A percentile compares a stretch with the other conserved stretches of the same genome.
Conservation (phyloP, 2,113 vertebrate genomes). For the Leptobrachium leishanense region DNA sequence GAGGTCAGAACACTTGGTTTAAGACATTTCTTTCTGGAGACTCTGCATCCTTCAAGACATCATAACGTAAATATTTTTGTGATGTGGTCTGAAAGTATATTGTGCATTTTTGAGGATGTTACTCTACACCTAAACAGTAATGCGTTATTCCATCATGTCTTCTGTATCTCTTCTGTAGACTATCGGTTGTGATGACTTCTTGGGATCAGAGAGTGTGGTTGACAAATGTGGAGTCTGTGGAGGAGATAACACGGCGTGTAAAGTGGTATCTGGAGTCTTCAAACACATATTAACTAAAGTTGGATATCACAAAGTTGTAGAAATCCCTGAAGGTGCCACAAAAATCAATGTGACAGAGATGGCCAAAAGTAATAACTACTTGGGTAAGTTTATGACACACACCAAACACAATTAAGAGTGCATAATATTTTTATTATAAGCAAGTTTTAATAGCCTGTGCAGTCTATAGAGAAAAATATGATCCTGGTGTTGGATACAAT, state of each 20-base stretch:
- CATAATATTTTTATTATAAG: too few species aligned
- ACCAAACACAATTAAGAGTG: too few species aligned
- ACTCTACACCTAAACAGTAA: background rate
- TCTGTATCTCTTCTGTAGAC: slow-evolving; percentile 66
- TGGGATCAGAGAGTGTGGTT: slow-evolving; percentile 85
- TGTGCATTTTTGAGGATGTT: background rate
- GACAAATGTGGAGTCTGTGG: slow-evolving; percentile 93
- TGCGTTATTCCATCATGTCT: background rate
- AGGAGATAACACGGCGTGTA: slow-evolving; percentile 86
- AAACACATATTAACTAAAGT: slow-evolving; percentile 84
- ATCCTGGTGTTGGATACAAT: too few species aligned
- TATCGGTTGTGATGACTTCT: slow-evolving; percentile 88
- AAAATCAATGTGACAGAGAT: slow-evolving; percentile 97
- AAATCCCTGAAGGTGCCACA: slow-evolving; percentile 95
- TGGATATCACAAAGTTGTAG: slow-evolving; percentile 92
- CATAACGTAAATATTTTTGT: too few species aligned
- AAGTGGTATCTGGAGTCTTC: slow-evolving; percentile 88
- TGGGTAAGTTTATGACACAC: slow-evolving; percentile 73
- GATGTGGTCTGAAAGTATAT: too few species aligned
- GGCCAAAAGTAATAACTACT: slow-evolving; percentile 94
- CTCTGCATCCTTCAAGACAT: too few species aligned
- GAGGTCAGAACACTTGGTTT: too few species aligned
- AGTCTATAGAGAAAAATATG: too few species aligned
- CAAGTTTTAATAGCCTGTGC: too few species aligned
- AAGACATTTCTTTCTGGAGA: too few species aligned